A percentile compares a stretch with the other conserved stretches of the same genome.
phyloP scores from a whole-genome alignment of 2,888 invertebrate species.

The Lamproptera curius region DNA sequence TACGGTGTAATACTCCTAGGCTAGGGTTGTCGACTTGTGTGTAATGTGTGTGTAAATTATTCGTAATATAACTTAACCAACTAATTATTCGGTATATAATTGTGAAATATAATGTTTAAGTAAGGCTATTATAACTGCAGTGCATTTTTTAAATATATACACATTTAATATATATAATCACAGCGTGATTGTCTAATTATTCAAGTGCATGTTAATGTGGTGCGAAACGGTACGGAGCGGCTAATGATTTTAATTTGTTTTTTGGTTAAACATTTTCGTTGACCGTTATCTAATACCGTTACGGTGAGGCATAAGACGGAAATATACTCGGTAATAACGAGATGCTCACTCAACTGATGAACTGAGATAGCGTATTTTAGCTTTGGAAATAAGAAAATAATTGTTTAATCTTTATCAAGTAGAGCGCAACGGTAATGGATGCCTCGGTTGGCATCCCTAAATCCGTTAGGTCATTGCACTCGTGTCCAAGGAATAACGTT shows the following conservation, averaged over 20 bases:
- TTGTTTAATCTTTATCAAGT: background rate
- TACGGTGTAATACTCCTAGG: slow-evolving; percentile 22
- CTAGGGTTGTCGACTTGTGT: slow-evolving; percentile 14
- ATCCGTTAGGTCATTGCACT: background rate
- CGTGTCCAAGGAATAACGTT: too few species aligned
- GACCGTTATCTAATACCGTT: background rate
- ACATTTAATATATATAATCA: background rate
- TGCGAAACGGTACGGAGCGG: too few species aligned
- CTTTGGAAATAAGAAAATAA: background rate
- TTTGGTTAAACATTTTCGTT: background rate
- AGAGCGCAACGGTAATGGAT: background rate
- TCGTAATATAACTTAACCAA: too few species aligned
- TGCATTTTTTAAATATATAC: too few species aligned
- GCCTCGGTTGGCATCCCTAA: background rate
- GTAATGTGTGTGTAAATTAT: too few species aligned
- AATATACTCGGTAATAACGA: background rate
- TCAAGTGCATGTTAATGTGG: background rate
- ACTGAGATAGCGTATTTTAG: background rate
- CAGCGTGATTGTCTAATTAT: background rate
- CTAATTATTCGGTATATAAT: background rate
- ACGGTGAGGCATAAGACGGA: background rate
- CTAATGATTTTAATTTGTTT: too few species aligned
- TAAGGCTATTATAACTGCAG: too few species aligned
- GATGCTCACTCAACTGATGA: background rate
- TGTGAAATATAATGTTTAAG: background rate